phyloP scores from a whole-genome alignment of 2,888 invertebrate genomes.

The Xestia ashworthii region DNA sequence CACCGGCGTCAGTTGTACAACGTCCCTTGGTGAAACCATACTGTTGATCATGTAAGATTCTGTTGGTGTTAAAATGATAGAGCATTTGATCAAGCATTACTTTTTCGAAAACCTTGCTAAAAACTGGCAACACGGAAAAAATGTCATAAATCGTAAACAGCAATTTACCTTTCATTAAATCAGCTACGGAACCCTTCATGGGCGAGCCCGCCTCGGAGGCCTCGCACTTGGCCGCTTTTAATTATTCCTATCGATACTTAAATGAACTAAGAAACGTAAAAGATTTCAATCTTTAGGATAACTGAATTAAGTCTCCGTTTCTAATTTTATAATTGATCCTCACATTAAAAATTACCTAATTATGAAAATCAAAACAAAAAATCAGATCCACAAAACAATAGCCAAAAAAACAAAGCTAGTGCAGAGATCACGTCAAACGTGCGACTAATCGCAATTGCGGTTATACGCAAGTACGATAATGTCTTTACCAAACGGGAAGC shows the following conservation, averaged over 20 bases:
- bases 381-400: not conserved
- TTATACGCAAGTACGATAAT: conserved; percentile 53
- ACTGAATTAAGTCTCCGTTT: not conserved
- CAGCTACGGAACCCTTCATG: too few species aligned
- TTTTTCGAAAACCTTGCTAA: too few species aligned
- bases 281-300: not conserved
- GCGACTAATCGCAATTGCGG: conserved; percentile 49
- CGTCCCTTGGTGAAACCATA: too few species aligned
- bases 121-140: too few species aligned
- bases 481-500: conserved; percentile 47
- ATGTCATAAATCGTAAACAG: too few species aligned
- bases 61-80: too few species aligned
- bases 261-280: not conserved
- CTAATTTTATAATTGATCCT: not conserved
- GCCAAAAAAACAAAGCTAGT: not conserved
- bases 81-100: too few species aligned
- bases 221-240: too few species aligned
- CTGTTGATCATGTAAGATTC: too few species aligned
- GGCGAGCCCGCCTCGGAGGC: too few species aligned
- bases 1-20: too few species aligned
- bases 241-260: not conserved
- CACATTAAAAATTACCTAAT: not conserved
- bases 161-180: too few species aligned
- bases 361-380: not conserved
- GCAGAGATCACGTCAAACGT: conserved; percentile 30